Base-by-base conservation (phyloP, 1,140 invertebrate species). In the Lasioglossum baleicum region DNA sequence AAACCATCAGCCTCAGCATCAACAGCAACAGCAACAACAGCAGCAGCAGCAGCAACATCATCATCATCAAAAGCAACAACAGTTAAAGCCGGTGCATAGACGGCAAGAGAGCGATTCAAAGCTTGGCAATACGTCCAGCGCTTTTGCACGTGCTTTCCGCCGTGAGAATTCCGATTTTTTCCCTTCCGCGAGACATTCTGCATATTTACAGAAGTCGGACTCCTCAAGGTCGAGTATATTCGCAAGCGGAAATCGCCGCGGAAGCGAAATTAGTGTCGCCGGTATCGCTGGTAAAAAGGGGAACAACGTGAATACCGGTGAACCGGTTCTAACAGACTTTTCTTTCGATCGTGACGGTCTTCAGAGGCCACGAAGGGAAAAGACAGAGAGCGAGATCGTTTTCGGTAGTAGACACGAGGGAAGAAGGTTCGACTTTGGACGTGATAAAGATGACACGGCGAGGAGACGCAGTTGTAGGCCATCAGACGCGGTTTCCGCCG, bases 321-420 rank as follows among this genome's bases (percentile, higher is more conserved):
- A 97, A 86, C 96, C 96, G 3, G 92, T 96, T 15, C 90, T 96
- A 20, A 96, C 95, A 8, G 96, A 96, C 88, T 96, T 96, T 80
- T 94, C 95, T 40, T 95, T 95, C 89, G 94, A 94, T 88, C 94
- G 94, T 44, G 94, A 94, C 6, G 89, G 91, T 82, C 88, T 88
- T 40, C 91, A 95, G 81, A 94, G 95, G 87, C 96, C 96, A 26
- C 94, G 97, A 85, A 94, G 97, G 83, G 96, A 97, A 94, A 97
- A 97, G 93, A 97, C 97, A 87, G 97, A 97, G 92, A 96, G 96
- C 74, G 96, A 97, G 90, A 97, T 97, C 88, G 94, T 97, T 56
- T 94, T 96, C 87, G 94, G 95, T 82, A 95, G 94, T 94, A 92
- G 87, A 86, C 90, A 82, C 78, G 93, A 90, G 74, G 87, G 92